These are phyloP conservation scores for Halcyon senegalensis DNA, from an alignment of 2,113 vertebrate genomes.

Conservation along the genomic window DNA sequence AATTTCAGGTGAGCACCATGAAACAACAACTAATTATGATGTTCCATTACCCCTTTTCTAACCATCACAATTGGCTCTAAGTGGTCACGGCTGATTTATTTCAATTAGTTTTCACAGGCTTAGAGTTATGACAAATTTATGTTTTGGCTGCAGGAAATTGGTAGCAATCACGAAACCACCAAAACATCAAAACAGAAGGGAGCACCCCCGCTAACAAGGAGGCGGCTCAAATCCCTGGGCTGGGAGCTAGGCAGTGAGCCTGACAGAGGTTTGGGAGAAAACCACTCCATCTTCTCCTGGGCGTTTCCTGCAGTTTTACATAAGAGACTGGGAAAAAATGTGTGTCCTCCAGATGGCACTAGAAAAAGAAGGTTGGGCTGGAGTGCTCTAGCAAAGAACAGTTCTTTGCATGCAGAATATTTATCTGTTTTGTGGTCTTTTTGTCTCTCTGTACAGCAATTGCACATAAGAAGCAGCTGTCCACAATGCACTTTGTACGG, in stretches of 20 bases:
- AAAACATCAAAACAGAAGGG: conserved; percentile 82
- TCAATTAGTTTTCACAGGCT: conserved; percentile 78
- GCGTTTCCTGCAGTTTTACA: neutral
- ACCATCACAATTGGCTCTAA: conserved; percentile 71
- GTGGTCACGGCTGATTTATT: conserved; percentile 81
- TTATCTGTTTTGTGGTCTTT: neutral
- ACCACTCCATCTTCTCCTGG: neutral
- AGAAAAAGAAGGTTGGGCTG: neutral
- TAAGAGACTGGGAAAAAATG: neutral
- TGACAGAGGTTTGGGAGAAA: neutral
- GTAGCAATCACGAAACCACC: conserved; percentile 79
- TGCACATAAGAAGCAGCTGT: neutral
- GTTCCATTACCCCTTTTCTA: conserved; percentile 66
- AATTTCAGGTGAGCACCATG: conserved; percentile 76
- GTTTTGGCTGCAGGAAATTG: conserved; percentile 82
- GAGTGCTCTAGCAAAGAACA: neutral
- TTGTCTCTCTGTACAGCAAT: rapidly evolving
- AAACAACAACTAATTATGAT: conserved; percentile 79
- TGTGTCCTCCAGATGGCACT: neutral
- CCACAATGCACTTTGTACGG: neutral
- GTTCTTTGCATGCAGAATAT: neutral
- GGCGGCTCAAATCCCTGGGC: conserved; percentile 58
- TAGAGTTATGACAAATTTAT: conserved; percentile 83
- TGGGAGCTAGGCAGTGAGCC: neutral
- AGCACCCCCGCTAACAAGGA: conserved; percentile 54